A percentile compares a stretch with the other conserved stretches of the same genome.
Conservation (phyloP, 2,113 vertebrate species). For the Rhipidura dahli region DNA sequence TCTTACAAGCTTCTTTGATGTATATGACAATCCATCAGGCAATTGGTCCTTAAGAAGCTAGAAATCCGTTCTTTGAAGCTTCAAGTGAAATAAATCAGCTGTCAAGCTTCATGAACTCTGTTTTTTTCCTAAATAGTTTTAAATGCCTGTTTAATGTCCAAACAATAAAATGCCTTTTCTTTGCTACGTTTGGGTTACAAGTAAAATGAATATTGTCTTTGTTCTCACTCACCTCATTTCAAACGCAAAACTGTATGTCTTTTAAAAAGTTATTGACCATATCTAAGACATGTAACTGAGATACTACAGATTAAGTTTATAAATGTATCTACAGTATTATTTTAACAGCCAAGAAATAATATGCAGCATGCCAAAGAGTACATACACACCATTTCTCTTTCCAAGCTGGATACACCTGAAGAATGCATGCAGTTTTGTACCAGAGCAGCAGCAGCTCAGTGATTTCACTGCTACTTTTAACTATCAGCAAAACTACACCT, state of each 20-base stretch:
- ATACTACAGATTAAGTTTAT: neutral
- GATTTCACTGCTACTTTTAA: neutral
- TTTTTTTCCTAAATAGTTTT: slow-evolving; percentile 5
- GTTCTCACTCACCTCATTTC: neutral
- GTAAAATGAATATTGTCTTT: neutral
- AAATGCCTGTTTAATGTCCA: slow-evolving; percentile 38
- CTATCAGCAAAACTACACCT: neutral
- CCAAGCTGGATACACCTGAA: neutral
- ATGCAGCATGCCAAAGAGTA: neutral
- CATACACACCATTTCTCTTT: neutral
- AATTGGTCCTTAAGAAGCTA: slow-evolving; percentile 18
- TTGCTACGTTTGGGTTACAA: neutral
- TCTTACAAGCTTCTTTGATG: slow-evolving; percentile 48
- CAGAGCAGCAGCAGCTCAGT: neutral
- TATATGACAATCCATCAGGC: slow-evolving; percentile 42
- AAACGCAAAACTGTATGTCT: neutral
- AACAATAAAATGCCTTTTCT: slow-evolving; percentile 25
- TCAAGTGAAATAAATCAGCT: slow-evolving; percentile 57
- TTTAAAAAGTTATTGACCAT: neutral
- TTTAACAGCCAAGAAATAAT: neutral
- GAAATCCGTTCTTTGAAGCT: slow-evolving; percentile 60
- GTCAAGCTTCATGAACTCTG: slow-evolving; percentile 12
- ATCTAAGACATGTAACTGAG: neutral
- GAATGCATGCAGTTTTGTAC: neutral
- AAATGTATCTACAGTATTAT: neutral